Evolutionary conservation across 2,113 vertebrate genomes (phyloP), one percentile per base, ranked within the genome.

Genomic region (Paramormyrops kingsleyae): DNA sequence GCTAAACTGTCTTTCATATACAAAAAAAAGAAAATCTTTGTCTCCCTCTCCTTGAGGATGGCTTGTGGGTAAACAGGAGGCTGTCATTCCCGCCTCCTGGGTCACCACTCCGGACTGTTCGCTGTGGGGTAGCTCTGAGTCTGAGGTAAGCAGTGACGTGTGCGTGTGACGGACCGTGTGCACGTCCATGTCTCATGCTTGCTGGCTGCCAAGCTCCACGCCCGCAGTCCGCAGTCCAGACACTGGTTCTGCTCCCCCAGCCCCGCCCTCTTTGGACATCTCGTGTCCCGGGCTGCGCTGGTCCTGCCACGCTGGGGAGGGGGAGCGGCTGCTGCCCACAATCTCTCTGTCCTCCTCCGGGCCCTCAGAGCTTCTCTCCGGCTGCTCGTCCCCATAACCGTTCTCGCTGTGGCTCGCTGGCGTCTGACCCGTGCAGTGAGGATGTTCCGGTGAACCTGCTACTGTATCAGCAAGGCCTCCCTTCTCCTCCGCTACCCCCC

Each of bases 121-220:
- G 17, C 49, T 66, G 74, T 24, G 88, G 74, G 53, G 49, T n/a
- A 15, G 50, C 39, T 83, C 49, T 62, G 39, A 42, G 50, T 62
- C 53, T 52, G 77, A 85, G 77, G 88, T 85, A 88, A 47, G 56
- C 50, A 3, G 80, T 85, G 35, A 66, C 59, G 19, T 27, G 49
- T 24, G 46, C n/a, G 42, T 12, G 24, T 46, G 83, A n/a, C 10
- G n/a, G 84, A 27, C 24, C n/a, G 4, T 49, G 15, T 13, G 49
- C 17, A 46, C n/a, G 80, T 47, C 53, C 19, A 53, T 42, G 87
- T 31, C 59, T 90, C 56, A 97, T 0, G 95, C 96, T 92, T 97
- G 95, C 89, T 97, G 97, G 94, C 96, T 97, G 87, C 96, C 96
- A 91, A 97, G 95, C 90, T 96, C 96, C 62, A 97, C 96, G 1